Evolutionary conservation across 2,113 vertebrate genomes (phyloP).

Genomic region (Anarrhichthys ocellatus): DNA sequence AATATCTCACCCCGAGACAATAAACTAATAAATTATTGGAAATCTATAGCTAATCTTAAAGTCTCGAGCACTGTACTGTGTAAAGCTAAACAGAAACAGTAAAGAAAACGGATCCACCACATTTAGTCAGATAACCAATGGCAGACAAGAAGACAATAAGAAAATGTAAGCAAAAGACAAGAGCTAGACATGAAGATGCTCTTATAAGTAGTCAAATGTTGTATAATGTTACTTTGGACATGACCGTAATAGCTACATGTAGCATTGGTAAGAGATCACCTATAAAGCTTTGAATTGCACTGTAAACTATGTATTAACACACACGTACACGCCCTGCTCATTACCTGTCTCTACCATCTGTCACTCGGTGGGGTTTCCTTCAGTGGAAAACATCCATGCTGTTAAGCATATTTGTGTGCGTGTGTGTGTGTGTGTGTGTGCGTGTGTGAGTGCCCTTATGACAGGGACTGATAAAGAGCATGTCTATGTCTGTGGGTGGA

Average conservation of each 20-base stretch:
- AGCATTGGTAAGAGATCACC: background rate
- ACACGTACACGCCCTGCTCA: background rate
- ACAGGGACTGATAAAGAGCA: slow-evolving; percentile 24
- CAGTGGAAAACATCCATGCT: slow-evolving; percentile 33
- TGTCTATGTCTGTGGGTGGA: slow-evolving; percentile 31
- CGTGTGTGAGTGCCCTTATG: background rate
- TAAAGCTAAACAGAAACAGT: background rate
- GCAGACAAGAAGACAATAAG: background rate
- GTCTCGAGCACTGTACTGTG: too few relatives aligned
- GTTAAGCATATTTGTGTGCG: slow-evolving; percentile 50
- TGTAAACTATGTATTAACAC: background rate
- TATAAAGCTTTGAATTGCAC: slow-evolving; percentile 15
- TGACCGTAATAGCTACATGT: background rate
- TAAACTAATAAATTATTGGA: slow-evolving; percentile 22
- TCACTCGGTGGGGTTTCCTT: slow-evolving; percentile 55
- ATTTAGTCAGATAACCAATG: background rate
- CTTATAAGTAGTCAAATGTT: background rate
- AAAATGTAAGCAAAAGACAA: background rate
- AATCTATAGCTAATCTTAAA: slow-evolving; percentile 19
- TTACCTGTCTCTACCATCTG: slow-evolving; percentile 68
- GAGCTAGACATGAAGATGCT: background rate
- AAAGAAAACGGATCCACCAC: background rate
- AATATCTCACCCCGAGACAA: slow-evolving; percentile 9
- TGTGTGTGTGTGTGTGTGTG: slow-evolving; percentile 14
- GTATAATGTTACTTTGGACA: background rate